Conservation (phyloP, 2,797 vertebrate species). For the Neostethus bicornis region DNA sequence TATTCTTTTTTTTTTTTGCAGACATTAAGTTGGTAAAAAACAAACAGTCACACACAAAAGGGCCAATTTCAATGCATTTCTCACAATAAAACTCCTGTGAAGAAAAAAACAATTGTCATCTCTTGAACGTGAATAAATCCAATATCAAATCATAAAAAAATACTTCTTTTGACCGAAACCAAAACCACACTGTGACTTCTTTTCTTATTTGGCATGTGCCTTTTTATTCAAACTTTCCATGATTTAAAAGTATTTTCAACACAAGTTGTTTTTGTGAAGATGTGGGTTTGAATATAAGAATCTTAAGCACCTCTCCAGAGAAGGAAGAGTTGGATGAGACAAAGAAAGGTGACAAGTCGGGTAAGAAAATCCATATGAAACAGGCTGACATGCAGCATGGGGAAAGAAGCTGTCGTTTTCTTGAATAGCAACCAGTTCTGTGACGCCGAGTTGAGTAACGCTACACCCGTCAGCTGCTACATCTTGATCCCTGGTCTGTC, state of each 20-base stretch:
- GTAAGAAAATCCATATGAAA: conserved; percentile 50
- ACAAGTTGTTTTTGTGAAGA: not conserved
- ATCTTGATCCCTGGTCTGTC: conserved; percentile 20
- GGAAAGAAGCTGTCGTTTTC: conserved; percentile 48
- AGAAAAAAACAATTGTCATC: too few species aligned
- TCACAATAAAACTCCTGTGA: too few species aligned
- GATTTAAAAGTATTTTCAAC: not conserved
- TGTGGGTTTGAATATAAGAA: not conserved
- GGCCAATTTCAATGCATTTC: too few species aligned
- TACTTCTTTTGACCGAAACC: too few species aligned
- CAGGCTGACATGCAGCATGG: conserved; percentile 6
- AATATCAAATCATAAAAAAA: too few species aligned
- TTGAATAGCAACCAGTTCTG: conserved; percentile 43
- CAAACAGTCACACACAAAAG: too few species aligned
- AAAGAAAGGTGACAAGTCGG: conserved; percentile 5
- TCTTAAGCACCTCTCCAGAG: not conserved
- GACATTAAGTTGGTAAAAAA: too few species aligned
- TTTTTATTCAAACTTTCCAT: not conserved
- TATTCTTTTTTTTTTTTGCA: too few species aligned
- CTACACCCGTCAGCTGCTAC: conserved; percentile 29
- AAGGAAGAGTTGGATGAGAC: conserved; percentile 5
- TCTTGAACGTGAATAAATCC: too few species aligned
- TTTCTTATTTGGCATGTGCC: not conserved
- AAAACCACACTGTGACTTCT: too few species aligned
- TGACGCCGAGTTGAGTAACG: conserved; percentile 50